Evolutionary conservation across 2,888 invertebrate species (phyloP).

Genomic region (Synanthedon tipuliformis): DNA sequence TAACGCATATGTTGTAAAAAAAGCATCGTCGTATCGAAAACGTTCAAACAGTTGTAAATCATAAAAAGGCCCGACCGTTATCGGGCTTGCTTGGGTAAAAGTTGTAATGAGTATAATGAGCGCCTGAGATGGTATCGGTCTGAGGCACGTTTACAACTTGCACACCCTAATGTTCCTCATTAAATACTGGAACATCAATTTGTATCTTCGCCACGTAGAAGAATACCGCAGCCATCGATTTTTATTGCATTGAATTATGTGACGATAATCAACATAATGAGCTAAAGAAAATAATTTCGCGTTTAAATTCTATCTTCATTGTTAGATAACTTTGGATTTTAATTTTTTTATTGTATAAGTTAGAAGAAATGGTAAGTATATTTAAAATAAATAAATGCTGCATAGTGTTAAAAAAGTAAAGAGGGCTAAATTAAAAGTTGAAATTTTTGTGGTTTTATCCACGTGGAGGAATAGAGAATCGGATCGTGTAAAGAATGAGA

Average conservation of each 20-base stretch:
- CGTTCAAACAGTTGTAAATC: conserved; percentile 29
- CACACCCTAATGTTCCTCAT: conserved; percentile 42
- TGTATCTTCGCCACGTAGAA: conserved; percentile 33
- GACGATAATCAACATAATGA: not conserved
- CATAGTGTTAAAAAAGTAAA: too few species aligned
- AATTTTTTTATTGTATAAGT: too few species aligned
- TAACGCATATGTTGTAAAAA: not conserved
- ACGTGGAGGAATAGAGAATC: too few species aligned
- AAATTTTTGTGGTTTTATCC: too few species aligned
- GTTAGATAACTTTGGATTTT: too few species aligned
- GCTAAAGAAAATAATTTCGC: not conserved
- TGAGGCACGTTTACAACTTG: conserved; percentile 21
- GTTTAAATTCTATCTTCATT: too few species aligned
- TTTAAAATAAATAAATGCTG: too few species aligned
- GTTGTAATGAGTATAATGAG: conserved; percentile 42
- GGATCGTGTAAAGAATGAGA: too few species aligned
- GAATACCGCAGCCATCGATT: conserved; percentile 15
- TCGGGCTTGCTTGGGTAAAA: conserved; percentile 33
- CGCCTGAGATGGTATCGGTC: conserved; percentile 35
- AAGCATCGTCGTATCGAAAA: not conserved
- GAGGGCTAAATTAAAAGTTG: too few species aligned
- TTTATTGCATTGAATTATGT: conserved; percentile 13
- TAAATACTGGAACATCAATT: conserved; percentile 40
- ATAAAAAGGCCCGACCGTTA: conserved; percentile 27
- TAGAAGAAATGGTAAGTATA: too few species aligned